Conservation (phyloP, 2,888 invertebrate genomes). For the Ornithoptera alexandrae region DNA sequence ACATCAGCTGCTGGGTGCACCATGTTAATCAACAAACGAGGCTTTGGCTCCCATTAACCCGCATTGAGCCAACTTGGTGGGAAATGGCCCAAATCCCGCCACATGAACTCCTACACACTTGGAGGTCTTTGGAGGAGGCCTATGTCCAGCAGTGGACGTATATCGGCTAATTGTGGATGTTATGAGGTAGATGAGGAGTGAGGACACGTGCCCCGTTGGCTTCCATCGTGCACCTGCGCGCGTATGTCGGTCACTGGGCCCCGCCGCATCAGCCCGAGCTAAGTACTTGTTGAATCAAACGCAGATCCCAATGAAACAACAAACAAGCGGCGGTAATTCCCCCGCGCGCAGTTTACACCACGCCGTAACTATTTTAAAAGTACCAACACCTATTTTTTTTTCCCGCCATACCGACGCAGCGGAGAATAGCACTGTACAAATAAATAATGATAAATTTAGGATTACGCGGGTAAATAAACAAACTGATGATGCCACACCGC, state of each 20-base stretch:
- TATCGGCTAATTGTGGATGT: no score
- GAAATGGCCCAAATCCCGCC: no score
- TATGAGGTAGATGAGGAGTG: no score
- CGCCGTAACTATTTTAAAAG: constrained; percentile 18
- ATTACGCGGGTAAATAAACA: constrained; percentile 45
- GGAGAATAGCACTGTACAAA: constrained; percentile 43
- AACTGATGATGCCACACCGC: constrained; percentile 1
- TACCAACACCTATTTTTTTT: constrained; percentile 16
- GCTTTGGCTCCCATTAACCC: no score
- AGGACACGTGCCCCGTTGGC: no score
- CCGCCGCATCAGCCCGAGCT: background rate
- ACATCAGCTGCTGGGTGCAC: no score
- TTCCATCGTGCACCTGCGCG: background rate
- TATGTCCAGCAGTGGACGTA: no score
- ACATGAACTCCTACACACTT: no score
- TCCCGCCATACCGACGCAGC: constrained; percentile 24
- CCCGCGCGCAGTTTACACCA: constrained; percentile 10
- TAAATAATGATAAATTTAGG: constrained; percentile 57
- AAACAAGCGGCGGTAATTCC: constrained; percentile 19
- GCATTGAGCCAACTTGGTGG: no score
- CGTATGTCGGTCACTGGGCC: constrained; percentile 5
- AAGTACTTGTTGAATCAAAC: constrained; percentile 11
- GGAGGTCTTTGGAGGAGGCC: no score
- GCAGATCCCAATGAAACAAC: constrained; percentile 21
- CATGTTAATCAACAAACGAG: no score